Base-by-base conservation (phyloP, 2,113 vertebrate species). In the Pica pica region DNA sequence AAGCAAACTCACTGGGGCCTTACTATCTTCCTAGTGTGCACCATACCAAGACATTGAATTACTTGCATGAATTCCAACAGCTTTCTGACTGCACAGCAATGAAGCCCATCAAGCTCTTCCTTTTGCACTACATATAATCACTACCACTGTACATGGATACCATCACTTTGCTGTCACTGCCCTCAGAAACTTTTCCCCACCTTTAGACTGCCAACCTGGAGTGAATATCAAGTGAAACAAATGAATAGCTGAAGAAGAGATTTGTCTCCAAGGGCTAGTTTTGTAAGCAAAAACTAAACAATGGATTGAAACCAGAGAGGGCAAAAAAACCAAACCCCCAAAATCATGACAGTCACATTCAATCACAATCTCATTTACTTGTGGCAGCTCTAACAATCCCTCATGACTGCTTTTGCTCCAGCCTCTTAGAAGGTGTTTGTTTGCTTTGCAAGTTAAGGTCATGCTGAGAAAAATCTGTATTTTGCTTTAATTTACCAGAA, bases 401-500 rank as follows among this genome's bases (percentile, higher is more conserved):
- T 71, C 26, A 24, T 0, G 2, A 56, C 17, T 13, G 16, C 33
- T 61, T 73, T 31, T 46, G 37, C 14, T 85, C 30, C 52, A 86
- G 39, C 26, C 16, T 80, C 63, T 80, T 35, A 53, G 20, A n/a
- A 67, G 5, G 3, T 28, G 49, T 60, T 42, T 53, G 31, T 37
- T 52, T 76, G 57, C 49, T 85, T 65, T 85, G 17, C n/a, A 79
- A 82, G 20, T 22, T 39, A 60, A 90, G 37, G 7, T 73, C 65
- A 85, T 39, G 12, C 70, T 47, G 44, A 84, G 42, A 53, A 83
- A 65, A 60, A 78, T 10, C 21, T 1, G 3, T 49, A 61, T 71
- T 95, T 76, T 53, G 31, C 41, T 95, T 87, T 76, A 73, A 73
- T 94, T 79, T 71, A 96, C 61, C 65, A 89, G 74, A 89, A 87